Base-by-base conservation (phyloP, 1,140 invertebrate genomes). In the Sminthurides bifidus region DNA sequence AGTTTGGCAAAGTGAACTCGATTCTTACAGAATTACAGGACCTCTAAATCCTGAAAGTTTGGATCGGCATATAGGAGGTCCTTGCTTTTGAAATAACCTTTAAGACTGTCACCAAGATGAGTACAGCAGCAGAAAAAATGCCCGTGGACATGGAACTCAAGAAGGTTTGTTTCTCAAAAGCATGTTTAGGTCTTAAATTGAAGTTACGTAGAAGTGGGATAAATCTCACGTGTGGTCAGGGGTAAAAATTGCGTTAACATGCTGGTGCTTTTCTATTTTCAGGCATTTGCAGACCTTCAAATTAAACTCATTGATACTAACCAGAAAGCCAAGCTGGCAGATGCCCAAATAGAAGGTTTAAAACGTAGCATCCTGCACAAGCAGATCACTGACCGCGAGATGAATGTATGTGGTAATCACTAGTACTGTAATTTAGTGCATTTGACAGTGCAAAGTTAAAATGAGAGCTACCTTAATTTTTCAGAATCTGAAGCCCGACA, bases 201-300 rank as follows among this genome's bases (percentile, higher is more conserved):
- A 29, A 37, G 23, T n/a, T 30, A 15, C 21, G 44, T 38, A n/a
- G 21, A 43, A n/a, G 15, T 8, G 33, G 21, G 44, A 52, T 52
- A 8, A n/a, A 4, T 52, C 4, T 21, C n/a, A 10, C 33, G n/a
- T 35, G 8, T 37, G 17, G 41, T n/a, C 17, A 44, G 17, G 12
- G 6, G 21, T 14, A 10, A 10, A 8, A 44, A 44, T 44, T 44
- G 10, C 10, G 29, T 5, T 10, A 51, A n/a, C 37, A 31, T 17
- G n/a, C 37, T 23, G 10, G n/a, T 51, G 17, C 26, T 52, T 52
- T 31, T 48, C 40, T 23, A 43, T 44, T 41, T 63, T 63, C 68
- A 89, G 77, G 87, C 87, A 10, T 91, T 92, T 68, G 69, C 77
- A 24, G 86, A 91, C 62, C 71, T 91, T 33, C 87, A 91, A 67